phyloP scores from a whole-genome alignment of 2,797 vertebrate species.

The Manis javanica region DNA sequence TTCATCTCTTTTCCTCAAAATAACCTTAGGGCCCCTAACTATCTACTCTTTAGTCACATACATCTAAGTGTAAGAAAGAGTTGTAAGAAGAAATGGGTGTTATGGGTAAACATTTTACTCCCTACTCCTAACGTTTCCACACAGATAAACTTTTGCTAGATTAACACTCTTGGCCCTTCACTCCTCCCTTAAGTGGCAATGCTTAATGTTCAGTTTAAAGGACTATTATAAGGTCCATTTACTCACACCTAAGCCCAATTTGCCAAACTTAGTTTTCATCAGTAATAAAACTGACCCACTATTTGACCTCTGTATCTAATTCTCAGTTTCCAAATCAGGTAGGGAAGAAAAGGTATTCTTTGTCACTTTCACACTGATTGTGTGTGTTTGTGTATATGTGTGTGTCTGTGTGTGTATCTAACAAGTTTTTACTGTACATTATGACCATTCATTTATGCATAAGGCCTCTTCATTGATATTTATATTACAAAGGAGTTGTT shows the following conservation, averaged over 20 bases:
- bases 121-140: background rate
- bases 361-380: background rate
- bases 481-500: background rate
- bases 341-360: background rate
- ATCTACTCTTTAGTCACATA: background rate
- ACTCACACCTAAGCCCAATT: background rate
- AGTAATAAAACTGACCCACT: background rate
- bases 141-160: background rate
- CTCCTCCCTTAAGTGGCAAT: background rate
- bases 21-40: background rate
- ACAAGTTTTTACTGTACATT: background rate
- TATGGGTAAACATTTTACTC: background rate
- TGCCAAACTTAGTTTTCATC: background rate
- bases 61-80: background rate
- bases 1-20: background rate
- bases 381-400: too few relatives aligned
- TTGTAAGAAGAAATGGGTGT: background rate
- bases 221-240: background rate
- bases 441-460: background rate
- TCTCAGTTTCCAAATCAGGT: background rate
- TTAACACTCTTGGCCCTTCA: background rate
- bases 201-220: background rate
- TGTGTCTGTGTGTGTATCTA: background rate
- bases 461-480: background rate
- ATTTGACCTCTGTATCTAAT: background rate